Evolutionary conservation across 2,113 vertebrate genomes (phyloP).

Genomic region (Entelurus aequoreus): DNA sequence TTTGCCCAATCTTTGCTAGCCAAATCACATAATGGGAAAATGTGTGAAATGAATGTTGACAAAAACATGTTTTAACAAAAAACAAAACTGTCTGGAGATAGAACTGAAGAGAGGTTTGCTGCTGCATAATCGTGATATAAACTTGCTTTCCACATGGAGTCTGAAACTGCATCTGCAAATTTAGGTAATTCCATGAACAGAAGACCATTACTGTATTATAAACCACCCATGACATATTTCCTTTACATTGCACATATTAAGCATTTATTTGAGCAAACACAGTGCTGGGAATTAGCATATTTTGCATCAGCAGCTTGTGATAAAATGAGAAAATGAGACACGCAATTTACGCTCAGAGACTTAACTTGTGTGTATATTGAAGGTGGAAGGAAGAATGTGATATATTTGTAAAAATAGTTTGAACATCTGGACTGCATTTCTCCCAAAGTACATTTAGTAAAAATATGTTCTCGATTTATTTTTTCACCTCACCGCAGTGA

Average conservation of each 20-base stretch:
- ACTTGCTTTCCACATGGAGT: constrained; percentile 20
- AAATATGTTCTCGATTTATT: constrained; percentile 11
- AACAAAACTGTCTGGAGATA: constrained; percentile 48
- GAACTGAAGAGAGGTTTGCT: constrained; percentile 19
- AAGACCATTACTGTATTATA: constrained; percentile 5
- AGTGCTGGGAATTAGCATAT: constrained; percentile 8
- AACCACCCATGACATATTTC: constrained; percentile 15
- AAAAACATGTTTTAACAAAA: constrained; percentile 53
- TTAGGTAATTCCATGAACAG: constrained; percentile 17
- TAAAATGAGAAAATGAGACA: constrained; percentile 28
- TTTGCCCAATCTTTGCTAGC: constrained; percentile 29
- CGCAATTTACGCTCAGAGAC: constrained; percentile 20
- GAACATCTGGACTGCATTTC: constrained; percentile 31
- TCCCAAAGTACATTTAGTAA: constrained; percentile 24
- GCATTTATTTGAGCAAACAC: background rate
- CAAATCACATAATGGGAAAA: constrained; percentile 55
- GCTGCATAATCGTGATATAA: constrained; percentile 28
- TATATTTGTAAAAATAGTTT: constrained; percentile 29
- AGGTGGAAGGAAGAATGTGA: background rate
- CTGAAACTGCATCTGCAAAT: constrained; percentile 17
- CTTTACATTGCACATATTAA: constrained; percentile 8
- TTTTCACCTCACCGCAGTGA: constrained; percentile 5
- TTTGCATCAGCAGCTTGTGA: constrained; percentile 24
- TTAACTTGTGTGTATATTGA: constrained; percentile 40
- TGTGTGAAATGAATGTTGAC: constrained; percentile 40